A percentile compares a stretch with the other conserved stretches of the same genome.
phyloP scores from a whole-genome alignment of 2,113 vertebrate species.

The Puffinus mauretanicus region DNA sequence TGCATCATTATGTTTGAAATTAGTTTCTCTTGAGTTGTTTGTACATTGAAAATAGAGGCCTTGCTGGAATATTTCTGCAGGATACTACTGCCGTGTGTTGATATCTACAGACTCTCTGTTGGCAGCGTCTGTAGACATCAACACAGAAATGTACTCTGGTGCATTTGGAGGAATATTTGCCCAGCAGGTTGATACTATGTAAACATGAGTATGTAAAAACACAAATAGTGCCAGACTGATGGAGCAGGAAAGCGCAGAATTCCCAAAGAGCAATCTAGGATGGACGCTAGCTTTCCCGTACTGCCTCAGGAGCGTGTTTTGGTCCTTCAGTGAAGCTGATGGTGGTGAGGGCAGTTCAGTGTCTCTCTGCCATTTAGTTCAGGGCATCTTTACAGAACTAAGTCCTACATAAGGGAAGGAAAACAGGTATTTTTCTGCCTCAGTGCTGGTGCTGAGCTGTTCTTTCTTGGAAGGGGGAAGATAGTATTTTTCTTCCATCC shows the following conservation, averaged over 20 bases:
- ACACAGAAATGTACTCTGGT: not conserved
- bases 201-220: not conserved
- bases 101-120: not conserved
- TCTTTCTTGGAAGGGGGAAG: not conserved
- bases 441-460: not conserved
- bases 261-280: not conserved
- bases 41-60: not conserved
- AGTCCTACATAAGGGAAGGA: not conserved
- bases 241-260: not conserved
- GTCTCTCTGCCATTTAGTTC: not conserved
- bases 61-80: not conserved
- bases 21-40: not conserved
- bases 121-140: not conserved
- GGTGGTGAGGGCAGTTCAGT: not conserved
- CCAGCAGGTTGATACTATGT: not conserved
- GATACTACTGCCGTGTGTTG: fast-evolving
- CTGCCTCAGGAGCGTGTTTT: not conserved
- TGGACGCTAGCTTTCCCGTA: not conserved
- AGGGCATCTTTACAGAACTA: not conserved
- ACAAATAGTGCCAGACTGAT: not conserved
- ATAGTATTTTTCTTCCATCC: not conserved
- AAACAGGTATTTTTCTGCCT: not conserved
- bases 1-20: not conserved
- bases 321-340: not conserved
- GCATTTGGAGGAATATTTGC: not conserved